Conservation (phyloP, 2,888 invertebrate genomes). For the Eustalomyia histrio region DNA sequence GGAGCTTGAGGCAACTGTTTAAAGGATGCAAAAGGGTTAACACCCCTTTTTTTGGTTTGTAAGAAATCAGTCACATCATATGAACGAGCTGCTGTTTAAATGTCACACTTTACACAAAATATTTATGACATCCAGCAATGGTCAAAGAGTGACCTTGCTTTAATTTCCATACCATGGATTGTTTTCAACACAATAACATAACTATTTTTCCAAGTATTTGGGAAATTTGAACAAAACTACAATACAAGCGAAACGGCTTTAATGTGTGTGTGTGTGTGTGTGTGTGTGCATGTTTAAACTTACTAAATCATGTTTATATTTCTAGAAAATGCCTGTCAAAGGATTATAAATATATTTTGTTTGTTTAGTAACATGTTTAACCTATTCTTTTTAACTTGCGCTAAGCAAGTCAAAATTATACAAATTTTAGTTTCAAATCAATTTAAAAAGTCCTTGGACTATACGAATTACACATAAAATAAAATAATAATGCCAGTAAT, state of each 20-base stretch:
- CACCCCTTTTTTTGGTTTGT: conserved; percentile 39
- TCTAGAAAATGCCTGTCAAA: conserved; percentile 4
- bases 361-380: conserved; percentile 33
- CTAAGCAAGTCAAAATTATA: conserved; percentile 13
- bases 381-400: neutral
- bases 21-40: conserved; percentile 52
- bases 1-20: conserved; percentile 67
- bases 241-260: conserved; percentile 34
- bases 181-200: conserved; percentile 27
- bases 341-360: conserved; percentile 23
- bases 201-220: conserved; percentile 36
- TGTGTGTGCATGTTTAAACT: neutral
- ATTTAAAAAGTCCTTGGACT: neutral
- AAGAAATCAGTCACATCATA: conserved; percentile 40
- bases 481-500: neutral
- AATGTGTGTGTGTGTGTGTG: neutral
- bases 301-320: neutral
- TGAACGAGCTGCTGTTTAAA: conserved; percentile 48
- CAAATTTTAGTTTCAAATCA: neutral
- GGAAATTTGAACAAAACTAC: conserved; percentile 26
- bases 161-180: conserved; percentile 47
- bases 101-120: conserved; percentile 37
- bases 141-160: conserved; percentile 51
- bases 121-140: conserved; percentile 43
- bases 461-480: neutral